These are phyloP conservation scores for Sphenopsis melanotis DNA, from an alignment of 2,797 vertebrate species.

Conservation along the genomic window DNA sequence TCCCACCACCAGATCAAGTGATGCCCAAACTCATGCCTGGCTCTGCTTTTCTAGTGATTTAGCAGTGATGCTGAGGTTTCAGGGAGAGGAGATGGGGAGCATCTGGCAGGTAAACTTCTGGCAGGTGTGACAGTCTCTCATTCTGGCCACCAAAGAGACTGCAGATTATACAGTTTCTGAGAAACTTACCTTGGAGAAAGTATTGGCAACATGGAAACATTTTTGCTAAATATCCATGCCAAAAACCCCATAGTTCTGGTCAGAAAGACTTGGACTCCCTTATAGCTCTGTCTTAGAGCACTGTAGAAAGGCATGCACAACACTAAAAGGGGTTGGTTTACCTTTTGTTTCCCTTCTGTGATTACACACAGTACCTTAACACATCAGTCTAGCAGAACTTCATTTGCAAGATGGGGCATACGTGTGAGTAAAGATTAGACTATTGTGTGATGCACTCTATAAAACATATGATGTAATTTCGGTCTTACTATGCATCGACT, in stretches of 20 bases:
- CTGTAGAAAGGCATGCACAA: neutral
- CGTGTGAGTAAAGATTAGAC: neutral
- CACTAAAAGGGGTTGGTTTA: neutral
- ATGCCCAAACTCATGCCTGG: neutral
- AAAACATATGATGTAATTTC: neutral
- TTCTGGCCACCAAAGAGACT: neutral
- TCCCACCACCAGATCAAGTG: neutral
- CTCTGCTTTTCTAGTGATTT: neutral
- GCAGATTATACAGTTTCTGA: neutral
- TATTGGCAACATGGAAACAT: neutral
- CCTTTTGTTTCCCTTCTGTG: neutral
- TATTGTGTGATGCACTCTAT: neutral
- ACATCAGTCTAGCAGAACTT: neutral
- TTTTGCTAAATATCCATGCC: neutral
- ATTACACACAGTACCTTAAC: neutral
- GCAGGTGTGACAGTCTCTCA: neutral
- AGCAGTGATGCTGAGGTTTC: neutral
- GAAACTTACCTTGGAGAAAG: neutral
- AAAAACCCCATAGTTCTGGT: neutral
- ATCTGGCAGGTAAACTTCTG: neutral
- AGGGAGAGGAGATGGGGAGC: rapidly evolving
- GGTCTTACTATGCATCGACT: neutral
- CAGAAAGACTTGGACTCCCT: neutral
- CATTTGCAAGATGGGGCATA: neutral
- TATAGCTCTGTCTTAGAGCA: neutral